phyloP scores from a whole-genome alignment of 2,113 vertebrate species.

The Kryptolebias marmoratus region DNA sequence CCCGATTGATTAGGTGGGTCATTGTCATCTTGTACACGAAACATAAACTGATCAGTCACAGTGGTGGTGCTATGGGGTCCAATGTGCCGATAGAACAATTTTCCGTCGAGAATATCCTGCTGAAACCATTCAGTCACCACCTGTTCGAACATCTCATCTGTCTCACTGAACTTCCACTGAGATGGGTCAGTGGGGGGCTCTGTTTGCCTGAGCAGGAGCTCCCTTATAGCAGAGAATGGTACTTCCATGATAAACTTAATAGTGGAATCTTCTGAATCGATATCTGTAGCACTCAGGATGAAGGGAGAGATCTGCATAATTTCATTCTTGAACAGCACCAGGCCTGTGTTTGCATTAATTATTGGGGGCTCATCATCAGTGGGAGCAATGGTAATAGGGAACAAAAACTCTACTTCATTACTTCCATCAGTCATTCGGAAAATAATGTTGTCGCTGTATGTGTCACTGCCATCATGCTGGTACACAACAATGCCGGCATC shows the following conservation, averaged over 20 bases:
- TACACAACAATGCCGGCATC: slow-evolving; percentile 81
- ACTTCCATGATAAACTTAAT: slow-evolving; percentile 79
- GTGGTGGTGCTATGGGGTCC: slow-evolving; percentile 77
- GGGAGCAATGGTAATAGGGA: slow-evolving; percentile 82
- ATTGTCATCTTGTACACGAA: slow-evolving; percentile 84
- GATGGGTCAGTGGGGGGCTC: slow-evolving; percentile 70
- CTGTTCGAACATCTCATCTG: slow-evolving; percentile 83
- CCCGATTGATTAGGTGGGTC: slow-evolving; percentile 85
- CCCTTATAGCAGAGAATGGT: slow-evolving; percentile 70
- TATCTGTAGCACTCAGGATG: slow-evolving; percentile 83
- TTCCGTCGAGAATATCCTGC: slow-evolving; percentile 84
- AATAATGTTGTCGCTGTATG: slow-evolving; percentile 85
- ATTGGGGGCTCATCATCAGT: slow-evolving; percentile 83
- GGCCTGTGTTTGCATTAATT: slow-evolving; percentile 80
- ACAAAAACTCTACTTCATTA: slow-evolving; percentile 85
- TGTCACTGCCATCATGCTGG: slow-evolving; percentile 85
- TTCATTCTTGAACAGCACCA: slow-evolving; percentile 81
- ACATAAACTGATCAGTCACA: slow-evolving; percentile 73
- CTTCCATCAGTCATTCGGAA: slow-evolving; percentile 83
- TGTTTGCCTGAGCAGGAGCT: slow-evolving; percentile 79
- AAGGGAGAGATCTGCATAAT: slow-evolving; percentile 84
- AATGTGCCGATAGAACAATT: slow-evolving; percentile 82
- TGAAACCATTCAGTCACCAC: slow-evolving; percentile 85
- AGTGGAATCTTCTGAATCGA: slow-evolving; percentile 84
- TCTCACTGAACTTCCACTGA: slow-evolving; percentile 78